phyloP scores from a whole-genome alignment of 2,113 vertebrate genomes.

The Mobula hypostoma region DNA sequence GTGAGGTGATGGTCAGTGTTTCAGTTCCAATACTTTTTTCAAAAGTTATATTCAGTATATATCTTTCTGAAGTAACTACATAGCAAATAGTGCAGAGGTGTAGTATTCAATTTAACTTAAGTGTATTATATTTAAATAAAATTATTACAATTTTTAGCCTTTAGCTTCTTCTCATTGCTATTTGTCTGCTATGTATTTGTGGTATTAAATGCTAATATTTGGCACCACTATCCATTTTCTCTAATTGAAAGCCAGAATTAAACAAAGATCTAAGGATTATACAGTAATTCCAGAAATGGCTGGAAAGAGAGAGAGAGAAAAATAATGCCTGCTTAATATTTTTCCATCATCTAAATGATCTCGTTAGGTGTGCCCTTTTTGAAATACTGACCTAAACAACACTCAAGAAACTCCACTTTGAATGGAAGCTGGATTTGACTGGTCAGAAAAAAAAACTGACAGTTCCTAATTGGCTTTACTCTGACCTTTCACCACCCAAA shows the following conservation, averaged over 20 bases:
- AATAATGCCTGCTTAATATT: background rate
- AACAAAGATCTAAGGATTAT: background rate
- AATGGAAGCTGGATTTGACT: background rate
- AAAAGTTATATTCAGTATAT: conserved; percentile 24
- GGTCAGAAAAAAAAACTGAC: background rate
- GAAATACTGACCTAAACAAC: background rate
- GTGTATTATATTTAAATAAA: conserved; percentile 37
- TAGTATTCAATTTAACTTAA: conserved; percentile 27
- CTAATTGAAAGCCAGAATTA: background rate
- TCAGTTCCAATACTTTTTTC: conserved; percentile 31
- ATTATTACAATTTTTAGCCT: conserved; percentile 28
- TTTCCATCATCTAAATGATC: background rate
- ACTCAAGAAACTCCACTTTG: background rate
- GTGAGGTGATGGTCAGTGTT: conserved; percentile 31
- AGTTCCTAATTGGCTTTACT: too few relatives aligned
- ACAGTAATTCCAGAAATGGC: background rate
- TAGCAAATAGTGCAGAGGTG: conserved; percentile 13
- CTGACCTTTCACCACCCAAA: background rate
- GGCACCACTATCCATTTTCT: background rate
- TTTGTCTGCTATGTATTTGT: background rate
- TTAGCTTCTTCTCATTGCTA: conserved; percentile 9
- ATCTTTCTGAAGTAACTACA: conserved; percentile 4
- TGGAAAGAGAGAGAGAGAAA: background rate
- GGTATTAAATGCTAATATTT: too few relatives aligned
- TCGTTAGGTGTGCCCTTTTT: background rate